Conservation (phyloP, 2,113 vertebrate genomes). For the Neodontobutis hainanensis region DNA sequence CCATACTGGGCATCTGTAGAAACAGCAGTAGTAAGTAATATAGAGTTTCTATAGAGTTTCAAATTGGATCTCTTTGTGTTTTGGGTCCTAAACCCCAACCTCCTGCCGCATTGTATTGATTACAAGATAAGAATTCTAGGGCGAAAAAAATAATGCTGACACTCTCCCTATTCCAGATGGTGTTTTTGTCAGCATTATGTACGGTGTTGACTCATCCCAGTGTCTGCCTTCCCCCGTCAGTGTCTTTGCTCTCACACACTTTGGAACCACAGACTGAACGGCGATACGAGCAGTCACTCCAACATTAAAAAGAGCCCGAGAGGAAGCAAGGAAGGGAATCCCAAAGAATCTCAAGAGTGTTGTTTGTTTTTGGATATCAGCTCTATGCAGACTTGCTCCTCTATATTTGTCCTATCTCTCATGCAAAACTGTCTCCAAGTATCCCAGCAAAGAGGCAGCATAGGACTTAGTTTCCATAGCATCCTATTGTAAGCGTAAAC, state of each 20-base stretch:
- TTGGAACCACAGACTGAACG: slow-evolving; percentile 39
- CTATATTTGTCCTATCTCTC: background rate
- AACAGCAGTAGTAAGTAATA: no score
- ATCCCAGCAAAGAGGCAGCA: background rate
- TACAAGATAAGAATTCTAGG: slow-evolving; percentile 33
- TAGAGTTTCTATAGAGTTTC: no score
- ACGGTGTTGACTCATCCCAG: slow-evolving; percentile 48
- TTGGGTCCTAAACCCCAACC: slow-evolving; percentile 21
- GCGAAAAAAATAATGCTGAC: slow-evolving; percentile 22
- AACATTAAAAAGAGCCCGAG: slow-evolving; percentile 10
- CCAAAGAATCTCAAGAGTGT: slow-evolving; percentile 15
- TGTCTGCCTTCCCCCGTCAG: slow-evolving; percentile 22
- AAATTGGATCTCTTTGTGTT: slow-evolving; percentile 11
- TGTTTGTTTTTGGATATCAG: slow-evolving; percentile 23
- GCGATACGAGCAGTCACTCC: slow-evolving; percentile 28
- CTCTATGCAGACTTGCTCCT: background rate
- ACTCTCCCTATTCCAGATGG: slow-evolving; percentile 53
- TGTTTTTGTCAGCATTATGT: slow-evolving; percentile 43
- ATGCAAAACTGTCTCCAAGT: slow-evolving; percentile 13
- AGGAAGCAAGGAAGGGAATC: slow-evolving; percentile 33
- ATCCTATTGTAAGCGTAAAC: slow-evolving; percentile 33
- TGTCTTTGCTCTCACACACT: slow-evolving; percentile 21
- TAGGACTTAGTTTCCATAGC: slow-evolving; percentile 56
- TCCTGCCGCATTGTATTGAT: slow-evolving; percentile 47
- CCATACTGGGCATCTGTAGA: no score